Conservation (phyloP, 1,140 invertebrate genomes). For the Polyergus mexicanus region DNA sequence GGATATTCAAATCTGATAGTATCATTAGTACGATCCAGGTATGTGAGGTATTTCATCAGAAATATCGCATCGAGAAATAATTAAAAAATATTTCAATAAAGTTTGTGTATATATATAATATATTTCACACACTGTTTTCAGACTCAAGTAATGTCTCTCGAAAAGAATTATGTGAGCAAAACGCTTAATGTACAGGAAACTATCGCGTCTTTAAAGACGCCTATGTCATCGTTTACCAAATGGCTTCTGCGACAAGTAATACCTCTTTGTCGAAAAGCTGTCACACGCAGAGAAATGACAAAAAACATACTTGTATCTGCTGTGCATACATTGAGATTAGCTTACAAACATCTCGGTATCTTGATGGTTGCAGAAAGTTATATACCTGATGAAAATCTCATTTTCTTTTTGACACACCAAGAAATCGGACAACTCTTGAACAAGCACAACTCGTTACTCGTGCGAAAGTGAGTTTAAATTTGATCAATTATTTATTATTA, state of each 20-base stretch:
- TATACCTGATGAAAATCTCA: constrained; percentile 89
- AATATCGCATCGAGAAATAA: not conserved
- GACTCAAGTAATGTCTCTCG: not conserved
- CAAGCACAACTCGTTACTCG: constrained; percentile 87
- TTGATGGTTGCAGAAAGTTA: constrained; percentile 88
- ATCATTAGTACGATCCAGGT: constrained; percentile 89
- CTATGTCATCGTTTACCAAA: constrained; percentile 81
- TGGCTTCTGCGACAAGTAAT: constrained; percentile 85
- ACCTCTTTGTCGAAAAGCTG: constrained; percentile 88
- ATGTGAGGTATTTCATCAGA: not conserved
- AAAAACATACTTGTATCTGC: constrained; percentile 89
- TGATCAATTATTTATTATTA: not conserved
- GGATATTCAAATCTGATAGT: constrained; percentile 88
- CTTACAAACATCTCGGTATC: constrained; percentile 87
- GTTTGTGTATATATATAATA: not conserved
- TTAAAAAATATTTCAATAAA: not conserved
- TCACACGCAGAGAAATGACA: constrained; percentile 89
- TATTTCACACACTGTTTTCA: constrained; percentile 10
- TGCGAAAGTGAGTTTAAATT: constrained; percentile 86
- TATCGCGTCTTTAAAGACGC: constrained; percentile 84
- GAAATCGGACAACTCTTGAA: constrained; percentile 89
- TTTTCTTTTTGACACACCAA: constrained; percentile 90
- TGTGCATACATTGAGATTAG: constrained; percentile 89
- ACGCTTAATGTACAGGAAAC: constrained; percentile 71
- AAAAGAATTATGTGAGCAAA: not conserved